A percentile compares a stretch with the other conserved stretches of the same genome.
phyloP scores from a whole-genome alignment of 1,140 invertebrate genomes.

The Hylyphantes graminicola region DNA sequence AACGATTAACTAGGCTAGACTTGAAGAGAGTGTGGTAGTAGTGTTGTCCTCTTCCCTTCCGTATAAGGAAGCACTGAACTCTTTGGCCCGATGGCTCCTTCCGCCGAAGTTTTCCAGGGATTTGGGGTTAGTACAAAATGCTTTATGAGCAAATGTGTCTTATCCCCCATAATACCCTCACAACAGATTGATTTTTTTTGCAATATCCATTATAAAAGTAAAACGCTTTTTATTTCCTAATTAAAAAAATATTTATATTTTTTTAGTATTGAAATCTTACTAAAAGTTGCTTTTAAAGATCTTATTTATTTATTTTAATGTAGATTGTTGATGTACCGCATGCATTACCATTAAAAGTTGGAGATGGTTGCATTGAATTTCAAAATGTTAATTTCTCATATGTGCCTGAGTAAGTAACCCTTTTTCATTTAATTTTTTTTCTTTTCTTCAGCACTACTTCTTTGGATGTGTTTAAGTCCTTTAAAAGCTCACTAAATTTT shows the following conservation, averaged over 20 bases:
- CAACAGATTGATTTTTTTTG: background rate
- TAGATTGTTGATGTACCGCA: constrained; percentile 77
- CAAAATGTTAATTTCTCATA: constrained; percentile 91
- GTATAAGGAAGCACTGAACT: too few relatives aligned
- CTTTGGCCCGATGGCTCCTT: too few relatives aligned
- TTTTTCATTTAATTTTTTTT: background rate
- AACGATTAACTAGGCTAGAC: too few relatives aligned
- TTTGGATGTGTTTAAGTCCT: too few relatives aligned
- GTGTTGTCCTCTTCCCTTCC: too few relatives aligned
- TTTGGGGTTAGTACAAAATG: too few relatives aligned
- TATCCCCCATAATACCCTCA: too few relatives aligned
- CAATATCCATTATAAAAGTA: background rate
- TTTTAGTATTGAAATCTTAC: background rate
- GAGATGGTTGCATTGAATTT: constrained; percentile 86
- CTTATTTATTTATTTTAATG: background rate
- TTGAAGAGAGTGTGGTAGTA: too few relatives aligned
- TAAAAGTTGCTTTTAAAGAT: background rate
- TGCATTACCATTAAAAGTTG: constrained; percentile 78
- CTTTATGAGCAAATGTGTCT: too few relatives aligned
- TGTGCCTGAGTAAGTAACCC: constrained; percentile 75
- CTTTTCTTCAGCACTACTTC: too few relatives aligned
- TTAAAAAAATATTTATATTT: constrained; percentile 13
- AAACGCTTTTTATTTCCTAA: background rate
- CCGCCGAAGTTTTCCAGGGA: too few relatives aligned
- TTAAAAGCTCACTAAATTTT: too few relatives aligned